A percentile compares a stretch with the other conserved stretches of the same genome.
phyloP scores from a whole-genome alignment of 2,113 vertebrate genomes.

The Chaetorhynchus papuensis region DNA sequence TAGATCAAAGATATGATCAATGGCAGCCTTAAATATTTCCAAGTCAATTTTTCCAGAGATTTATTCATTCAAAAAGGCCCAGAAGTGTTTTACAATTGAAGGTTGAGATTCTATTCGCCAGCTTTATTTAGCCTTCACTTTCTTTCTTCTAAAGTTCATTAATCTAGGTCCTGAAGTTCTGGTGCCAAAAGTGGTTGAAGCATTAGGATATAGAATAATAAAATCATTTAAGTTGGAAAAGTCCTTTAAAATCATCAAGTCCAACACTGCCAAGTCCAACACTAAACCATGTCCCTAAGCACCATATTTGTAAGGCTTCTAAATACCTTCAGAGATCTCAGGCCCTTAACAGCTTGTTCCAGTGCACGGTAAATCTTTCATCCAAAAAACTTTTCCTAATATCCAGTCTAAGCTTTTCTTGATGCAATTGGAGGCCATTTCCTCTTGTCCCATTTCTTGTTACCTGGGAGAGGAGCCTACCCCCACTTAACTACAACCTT shows the following conservation, averaged over 20 bases:
- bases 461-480: neutral
- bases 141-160: neutral
- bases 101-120: neutral
- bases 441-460: too few relatives aligned
- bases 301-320: neutral
- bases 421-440: neutral
- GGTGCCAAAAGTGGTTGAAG: neutral
- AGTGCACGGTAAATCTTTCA: neutral
- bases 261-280: neutral
- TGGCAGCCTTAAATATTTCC: neutral
- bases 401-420: neutral
- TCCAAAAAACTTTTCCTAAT: neutral
- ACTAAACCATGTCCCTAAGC: neutral
- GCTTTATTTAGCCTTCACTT: neutral
- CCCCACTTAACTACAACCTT: neutral
- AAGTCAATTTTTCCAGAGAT: neutral
- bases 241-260: neutral
- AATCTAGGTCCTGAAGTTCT: neutral
- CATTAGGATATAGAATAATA: neutral
- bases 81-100: neutral
- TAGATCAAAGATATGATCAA: conserved; percentile 19
- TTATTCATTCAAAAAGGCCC: neutral
- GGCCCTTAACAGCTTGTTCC: neutral
- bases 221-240: neutral
- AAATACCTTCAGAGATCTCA: neutral